Evolutionary conservation across 1,140 invertebrate genomes (phyloP).

Genomic region (Belonocnema kinseyi): DNA sequence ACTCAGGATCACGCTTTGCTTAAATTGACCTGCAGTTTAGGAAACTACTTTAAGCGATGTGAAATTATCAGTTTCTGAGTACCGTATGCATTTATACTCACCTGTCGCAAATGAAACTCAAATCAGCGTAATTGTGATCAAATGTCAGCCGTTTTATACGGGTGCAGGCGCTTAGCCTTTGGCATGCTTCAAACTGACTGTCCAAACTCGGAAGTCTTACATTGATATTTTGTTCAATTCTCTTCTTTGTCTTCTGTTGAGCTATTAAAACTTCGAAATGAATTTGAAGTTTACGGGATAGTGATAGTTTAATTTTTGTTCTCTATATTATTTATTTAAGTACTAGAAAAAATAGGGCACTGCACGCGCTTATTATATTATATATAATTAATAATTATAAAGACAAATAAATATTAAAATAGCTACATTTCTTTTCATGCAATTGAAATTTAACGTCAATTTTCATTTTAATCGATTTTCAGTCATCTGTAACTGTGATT

Average conservation of each 20-base stretch:
- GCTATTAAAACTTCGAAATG: conserved; percentile 12
- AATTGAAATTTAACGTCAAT: too few species aligned
- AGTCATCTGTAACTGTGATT: too few species aligned
- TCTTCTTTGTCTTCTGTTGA: neutral
- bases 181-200: conserved; percentile 12
- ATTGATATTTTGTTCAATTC: conserved; percentile 14
- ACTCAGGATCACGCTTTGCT: neutral
- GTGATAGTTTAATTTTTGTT: neutral
- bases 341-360: too few species aligned
- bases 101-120: conserved; percentile 70
- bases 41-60: conserved; percentile 44
- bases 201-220: conserved; percentile 9
- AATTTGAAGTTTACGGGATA: conserved; percentile 8
- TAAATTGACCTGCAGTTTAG: conserved; percentile 12
- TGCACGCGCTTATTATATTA: too few species aligned
- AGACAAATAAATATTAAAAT: too few species aligned
- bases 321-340: too few species aligned
- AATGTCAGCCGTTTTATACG: conserved; percentile 61
- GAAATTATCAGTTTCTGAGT: conserved; percentile 72
- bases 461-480: too few species aligned
- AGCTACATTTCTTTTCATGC: too few species aligned
- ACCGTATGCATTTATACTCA: conserved; percentile 69
- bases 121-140: conserved; percentile 72
- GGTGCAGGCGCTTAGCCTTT: conserved; percentile 48
- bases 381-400: too few species aligned